Base-by-base conservation (phyloP, 2,797 vertebrate species). In the Spea hammondii region DNA sequence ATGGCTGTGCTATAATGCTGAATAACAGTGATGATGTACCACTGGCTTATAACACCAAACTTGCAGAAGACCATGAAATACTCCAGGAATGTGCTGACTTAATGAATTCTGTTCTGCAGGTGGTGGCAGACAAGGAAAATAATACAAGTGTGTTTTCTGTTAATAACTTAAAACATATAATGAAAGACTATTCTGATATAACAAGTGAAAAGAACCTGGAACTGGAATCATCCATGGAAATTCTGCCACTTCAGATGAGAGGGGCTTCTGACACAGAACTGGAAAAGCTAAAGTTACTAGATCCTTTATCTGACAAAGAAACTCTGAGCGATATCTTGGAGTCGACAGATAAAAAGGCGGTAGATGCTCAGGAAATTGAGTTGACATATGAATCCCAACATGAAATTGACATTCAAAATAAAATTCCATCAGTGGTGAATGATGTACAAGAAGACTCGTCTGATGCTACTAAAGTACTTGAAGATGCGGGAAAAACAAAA, bases 391-490 rank as follows among this genome's bases (percentile, higher is more conserved):
- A 13, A 49, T 45, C 8, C 9, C 10, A 10, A 5, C 44, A 54
- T 8, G 55, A 79, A 62, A 79, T 74, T 84, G 68, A 32, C 85
- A 79, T 68, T 17, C 88, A 89, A 66, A n/a, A 14, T 50, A 64
- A 68, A 48, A 50, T 55, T 6, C 8, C 48, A 57, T 9, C 78
- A 66, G 73, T 74, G 74, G 44, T 32, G 17, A 48, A 60, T 76
- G 60, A 14, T 77, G 10, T 32, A 17, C 7, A 4, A 62, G n/a
- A 45, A 79, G 84, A 78, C 80, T 4, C 8, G 5, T 13, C n/a
- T 6, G 85, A 87, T 79, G 1, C 8, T 11, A 80, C 60, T 70
- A 48, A 46, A 48, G 59, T 32, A 10, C 44, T 17, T 7, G 13
- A 57, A 14, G 5, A 77, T 78, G 79, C 69, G 67, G 32, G 78